These are phyloP conservation scores for Agrypnus murinus DNA, from an alignment of 2,888 invertebrate species.

Conservation along the genomic window DNA sequence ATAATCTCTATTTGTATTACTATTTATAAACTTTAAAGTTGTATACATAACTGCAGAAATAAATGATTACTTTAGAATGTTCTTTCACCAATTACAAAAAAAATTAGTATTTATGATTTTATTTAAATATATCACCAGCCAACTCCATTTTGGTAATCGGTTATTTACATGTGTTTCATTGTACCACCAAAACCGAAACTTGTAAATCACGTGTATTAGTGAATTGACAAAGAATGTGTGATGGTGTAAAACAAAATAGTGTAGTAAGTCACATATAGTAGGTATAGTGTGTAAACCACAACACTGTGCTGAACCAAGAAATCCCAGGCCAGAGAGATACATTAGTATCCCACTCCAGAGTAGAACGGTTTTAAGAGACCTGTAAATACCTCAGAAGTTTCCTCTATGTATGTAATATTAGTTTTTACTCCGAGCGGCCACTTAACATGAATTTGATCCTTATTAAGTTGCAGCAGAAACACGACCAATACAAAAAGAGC, in stretches of 20 bases:
- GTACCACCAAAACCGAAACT: conserved; percentile 19
- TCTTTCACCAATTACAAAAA: conserved; percentile 30
- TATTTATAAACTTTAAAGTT: no score
- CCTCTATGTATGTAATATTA: conserved; percentile 95
- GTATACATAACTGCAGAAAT: no score
- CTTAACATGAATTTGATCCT: conserved; percentile 97
- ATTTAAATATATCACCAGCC: conserved; percentile 8
- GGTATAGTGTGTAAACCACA: conserved; percentile 44
- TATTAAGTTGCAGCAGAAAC: conserved; percentile 98
- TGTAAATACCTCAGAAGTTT: conserved; percentile 88
- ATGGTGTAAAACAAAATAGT: conserved; percentile 34
- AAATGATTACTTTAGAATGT: conserved; percentile 14
- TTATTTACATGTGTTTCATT: conserved; percentile 16
- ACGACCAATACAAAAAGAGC: conserved; percentile 99
- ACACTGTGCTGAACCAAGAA: conserved; percentile 50
- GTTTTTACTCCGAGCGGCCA: conserved; percentile 97
- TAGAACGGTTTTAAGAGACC: conserved; percentile 51
- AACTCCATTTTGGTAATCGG: neutral
- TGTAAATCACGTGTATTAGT: conserved; percentile 29
- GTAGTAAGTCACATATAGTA: conserved; percentile 48
- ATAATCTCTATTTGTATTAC: no score
- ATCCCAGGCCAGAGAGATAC: conserved; percentile 64
- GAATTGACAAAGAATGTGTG: conserved; percentile 23
- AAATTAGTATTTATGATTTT: conserved; percentile 16
- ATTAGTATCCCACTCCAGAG: conserved; percentile 66